Conservation (phyloP, 1,140 invertebrate genomes). For the Bombus sibiricus region DNA sequence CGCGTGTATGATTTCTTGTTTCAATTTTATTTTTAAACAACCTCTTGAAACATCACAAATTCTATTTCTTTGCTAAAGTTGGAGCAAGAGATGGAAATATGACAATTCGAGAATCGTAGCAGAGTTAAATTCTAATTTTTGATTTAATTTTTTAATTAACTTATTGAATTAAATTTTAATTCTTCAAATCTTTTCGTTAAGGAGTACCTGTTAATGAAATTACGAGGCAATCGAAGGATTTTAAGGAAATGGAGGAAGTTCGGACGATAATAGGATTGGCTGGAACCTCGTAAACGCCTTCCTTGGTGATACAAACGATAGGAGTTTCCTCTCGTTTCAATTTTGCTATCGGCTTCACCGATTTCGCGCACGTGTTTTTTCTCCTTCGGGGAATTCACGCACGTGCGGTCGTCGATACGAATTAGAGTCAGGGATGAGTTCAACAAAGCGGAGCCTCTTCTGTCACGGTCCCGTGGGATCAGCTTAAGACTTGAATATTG, state of each 20-base stretch:
- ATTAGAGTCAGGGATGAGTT: slow-evolving; percentile 63
- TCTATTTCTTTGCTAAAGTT: too few relatives aligned
- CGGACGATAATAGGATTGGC: not conserved
- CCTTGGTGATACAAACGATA: not conserved
- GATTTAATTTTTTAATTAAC: too few relatives aligned
- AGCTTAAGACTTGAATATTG: slow-evolving; percentile 41
- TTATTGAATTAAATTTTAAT: too few relatives aligned
- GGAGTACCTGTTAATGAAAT: not conserved
- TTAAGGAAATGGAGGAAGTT: not conserved
- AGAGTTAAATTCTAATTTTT: too few relatives aligned
- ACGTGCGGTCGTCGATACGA: slow-evolving; percentile 74
- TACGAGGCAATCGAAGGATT: too few relatives aligned
- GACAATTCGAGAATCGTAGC: too few relatives aligned
- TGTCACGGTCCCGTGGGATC: slow-evolving; percentile 54
- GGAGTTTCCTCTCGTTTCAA: slow-evolving; percentile 51
- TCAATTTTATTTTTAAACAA: too few relatives aligned
- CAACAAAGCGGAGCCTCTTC: slow-evolving; percentile 50
- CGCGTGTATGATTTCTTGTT: too few relatives aligned
- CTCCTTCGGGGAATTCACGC: slow-evolving; percentile 62
- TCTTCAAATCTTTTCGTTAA: not conserved
- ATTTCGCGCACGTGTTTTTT: slow-evolving; percentile 39
- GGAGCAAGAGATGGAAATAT: too few relatives aligned
- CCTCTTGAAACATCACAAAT: too few relatives aligned
- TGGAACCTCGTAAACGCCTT: slow-evolving; percentile 18
- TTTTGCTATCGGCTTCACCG: slow-evolving; percentile 39